Conservation (phyloP, 2,888 invertebrate species). For the Margaritifera margaritifera region DNA sequence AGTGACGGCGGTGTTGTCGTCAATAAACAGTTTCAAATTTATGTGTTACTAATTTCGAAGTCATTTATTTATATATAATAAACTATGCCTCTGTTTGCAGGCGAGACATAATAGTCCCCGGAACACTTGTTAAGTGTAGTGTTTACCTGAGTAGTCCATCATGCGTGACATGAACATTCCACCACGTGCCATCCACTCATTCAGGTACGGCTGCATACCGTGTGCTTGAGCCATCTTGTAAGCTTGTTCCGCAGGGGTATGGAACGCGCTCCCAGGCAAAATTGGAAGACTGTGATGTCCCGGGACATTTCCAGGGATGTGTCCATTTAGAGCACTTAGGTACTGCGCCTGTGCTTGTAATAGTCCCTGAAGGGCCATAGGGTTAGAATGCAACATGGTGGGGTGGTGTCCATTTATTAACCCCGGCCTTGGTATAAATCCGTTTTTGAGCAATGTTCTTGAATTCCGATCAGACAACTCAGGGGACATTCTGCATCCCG, state of each 20-base stretch:
- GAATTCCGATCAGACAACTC: conserved; percentile 28
- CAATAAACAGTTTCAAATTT: no score
- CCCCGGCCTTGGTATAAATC: conserved; percentile 56
- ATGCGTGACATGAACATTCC: conserved; percentile 91
- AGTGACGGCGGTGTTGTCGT: no score
- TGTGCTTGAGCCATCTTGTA: conserved; percentile 57
- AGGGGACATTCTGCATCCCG: conserved; percentile 51
- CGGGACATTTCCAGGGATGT: conserved; percentile 31
- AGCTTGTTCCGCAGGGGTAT: conserved; percentile 64
- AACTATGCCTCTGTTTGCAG: not conserved
- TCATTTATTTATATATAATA: not conserved
- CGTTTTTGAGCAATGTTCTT: conserved; percentile 31
- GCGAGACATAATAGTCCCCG: not conserved
- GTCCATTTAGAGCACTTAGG: conserved; percentile 42
- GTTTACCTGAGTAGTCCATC: conserved; percentile 66
- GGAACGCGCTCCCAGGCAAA: conserved; percentile 64
- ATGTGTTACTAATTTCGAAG: no score
- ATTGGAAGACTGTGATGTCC: conserved; percentile 36
- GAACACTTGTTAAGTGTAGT: not conserved
- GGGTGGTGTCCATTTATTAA: conserved; percentile 53
- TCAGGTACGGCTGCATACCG: conserved; percentile 58
- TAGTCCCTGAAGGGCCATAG: conserved; percentile 42
- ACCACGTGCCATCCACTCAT: conserved; percentile 92
- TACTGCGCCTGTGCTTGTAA: conserved; percentile 47
- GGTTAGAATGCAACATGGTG: conserved; percentile 39